These are phyloP conservation scores for Todus mexicanus DNA, from an alignment of 2,797 vertebrate species.

Conservation along the genomic window DNA sequence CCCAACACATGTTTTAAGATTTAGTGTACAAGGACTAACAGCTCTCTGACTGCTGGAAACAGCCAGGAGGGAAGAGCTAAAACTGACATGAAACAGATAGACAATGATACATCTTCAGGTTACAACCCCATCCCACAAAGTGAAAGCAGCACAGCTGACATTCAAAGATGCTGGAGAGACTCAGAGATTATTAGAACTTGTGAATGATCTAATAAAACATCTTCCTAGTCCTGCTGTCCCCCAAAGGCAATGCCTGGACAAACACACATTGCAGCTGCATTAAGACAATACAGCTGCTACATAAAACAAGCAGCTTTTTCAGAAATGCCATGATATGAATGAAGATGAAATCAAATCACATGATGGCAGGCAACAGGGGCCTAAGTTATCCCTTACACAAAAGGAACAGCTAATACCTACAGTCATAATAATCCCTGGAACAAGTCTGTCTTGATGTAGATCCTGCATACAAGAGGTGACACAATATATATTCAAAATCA, in stretches of 20 bases:
- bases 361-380: neutral
- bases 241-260: slow-evolving; percentile 13
- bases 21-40: neutral
- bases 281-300: slow-evolving; percentile 6
- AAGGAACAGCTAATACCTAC: neutral
- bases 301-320: neutral
- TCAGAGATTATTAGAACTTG: neutral
- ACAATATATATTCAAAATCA: neutral
- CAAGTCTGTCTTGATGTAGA: neutral
- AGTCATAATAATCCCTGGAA: neutral
- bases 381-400: neutral
- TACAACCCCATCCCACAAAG: neutral
- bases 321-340: neutral
- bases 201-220: slow-evolving; percentile 40
- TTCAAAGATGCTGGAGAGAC: neutral
- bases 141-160: neutral
- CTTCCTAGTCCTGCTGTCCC: slow-evolving; percentile 8
- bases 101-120: neutral
- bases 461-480: neutral
- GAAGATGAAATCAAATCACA: neutral
- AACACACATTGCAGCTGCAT: neutral
- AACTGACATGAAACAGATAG: neutral
- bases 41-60: neutral
- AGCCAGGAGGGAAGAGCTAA: neutral
- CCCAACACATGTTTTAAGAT: neutral